These are phyloP conservation scores for Hippocampus mohnikei DNA, from an alignment of 2,113 vertebrate species.

Conservation along the genomic window DNA sequence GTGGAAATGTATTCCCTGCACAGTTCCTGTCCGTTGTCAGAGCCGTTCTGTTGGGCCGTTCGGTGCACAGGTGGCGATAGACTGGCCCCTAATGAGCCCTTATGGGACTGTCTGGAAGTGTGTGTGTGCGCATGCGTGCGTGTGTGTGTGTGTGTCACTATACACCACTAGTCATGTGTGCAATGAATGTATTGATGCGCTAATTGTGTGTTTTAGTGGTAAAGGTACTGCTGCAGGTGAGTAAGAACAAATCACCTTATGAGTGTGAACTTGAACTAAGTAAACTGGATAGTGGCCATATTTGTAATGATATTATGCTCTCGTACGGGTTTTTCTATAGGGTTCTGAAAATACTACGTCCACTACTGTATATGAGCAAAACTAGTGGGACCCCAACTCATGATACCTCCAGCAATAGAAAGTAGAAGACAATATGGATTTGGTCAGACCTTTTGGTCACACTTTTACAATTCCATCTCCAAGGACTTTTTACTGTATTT, in stretches of 20 bases:
- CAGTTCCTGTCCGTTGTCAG: constrained; percentile 61
- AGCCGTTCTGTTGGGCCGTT: constrained; percentile 58
- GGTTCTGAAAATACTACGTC: background rate
- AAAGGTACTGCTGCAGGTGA: constrained; percentile 34
- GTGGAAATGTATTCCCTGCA: constrained; percentile 47
- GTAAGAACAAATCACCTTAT: constrained; percentile 26
- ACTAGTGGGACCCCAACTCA: background rate
- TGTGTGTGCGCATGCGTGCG: constrained; percentile 18
- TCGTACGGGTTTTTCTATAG: background rate
- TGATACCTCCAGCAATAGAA: background rate
- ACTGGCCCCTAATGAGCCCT: constrained; percentile 73
- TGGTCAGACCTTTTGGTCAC: background rate
- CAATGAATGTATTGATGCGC: constrained; percentile 32
- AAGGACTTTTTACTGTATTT: too few relatives aligned
- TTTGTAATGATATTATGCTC: constrained; percentile 7
- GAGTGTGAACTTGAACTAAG: constrained; percentile 29
- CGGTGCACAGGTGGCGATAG: constrained; percentile 68
- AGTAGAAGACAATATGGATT: background rate
- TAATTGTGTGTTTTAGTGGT: constrained; percentile 31
- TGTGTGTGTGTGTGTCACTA: background rate
- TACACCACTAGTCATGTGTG: constrained; percentile 16
- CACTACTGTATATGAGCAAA: background rate
- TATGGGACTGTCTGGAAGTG: constrained; percentile 66
- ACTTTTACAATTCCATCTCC: background rate
- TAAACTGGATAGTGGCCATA: constrained; percentile 13